phyloP scores from a whole-genome alignment of 2,888 invertebrate species.

The Seladonia tumulorum region DNA sequence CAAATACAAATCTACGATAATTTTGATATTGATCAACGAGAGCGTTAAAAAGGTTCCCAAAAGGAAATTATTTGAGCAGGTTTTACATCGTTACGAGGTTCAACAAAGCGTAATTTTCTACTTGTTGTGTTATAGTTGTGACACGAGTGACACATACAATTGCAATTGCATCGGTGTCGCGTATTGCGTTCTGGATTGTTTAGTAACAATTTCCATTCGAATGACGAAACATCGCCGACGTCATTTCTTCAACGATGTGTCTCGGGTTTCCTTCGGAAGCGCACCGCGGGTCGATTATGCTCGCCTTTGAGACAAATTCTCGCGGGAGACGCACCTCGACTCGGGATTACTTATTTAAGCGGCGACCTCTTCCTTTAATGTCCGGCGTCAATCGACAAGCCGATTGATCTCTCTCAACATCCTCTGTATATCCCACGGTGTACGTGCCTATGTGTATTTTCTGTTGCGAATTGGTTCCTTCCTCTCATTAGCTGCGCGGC shows the following conservation, averaged over 20 bases:
- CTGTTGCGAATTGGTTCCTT: neutral
- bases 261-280: neutral
- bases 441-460: neutral
- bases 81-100: too few relatives aligned
- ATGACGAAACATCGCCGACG: neutral
- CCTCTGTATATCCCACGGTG: neutral
- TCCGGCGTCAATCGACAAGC: constrained; percentile 22
- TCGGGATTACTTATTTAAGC: constrained; percentile 41
- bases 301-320: constrained; percentile 12
- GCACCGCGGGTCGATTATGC: neutral
- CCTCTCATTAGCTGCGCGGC: neutral
- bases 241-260: neutral
- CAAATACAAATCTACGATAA: too few relatives aligned
- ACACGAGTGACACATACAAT: too few relatives aligned
- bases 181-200: neutral
- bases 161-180: too few relatives aligned
- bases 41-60: too few relatives aligned
- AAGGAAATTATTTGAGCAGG: too few relatives aligned
- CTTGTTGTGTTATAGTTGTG: too few relatives aligned
- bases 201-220: neutral
- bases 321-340: neutral
- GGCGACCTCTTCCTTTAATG: constrained; percentile 26
- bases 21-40: too few relatives aligned
- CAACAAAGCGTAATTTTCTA: too few relatives aligned
- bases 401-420: constrained; percentile 8